Evolutionary conservation across 2,797 vertebrate species (phyloP), one percentile per base, ranked within the genome.

Genomic region (Tamandua tetradactyla): DNA sequence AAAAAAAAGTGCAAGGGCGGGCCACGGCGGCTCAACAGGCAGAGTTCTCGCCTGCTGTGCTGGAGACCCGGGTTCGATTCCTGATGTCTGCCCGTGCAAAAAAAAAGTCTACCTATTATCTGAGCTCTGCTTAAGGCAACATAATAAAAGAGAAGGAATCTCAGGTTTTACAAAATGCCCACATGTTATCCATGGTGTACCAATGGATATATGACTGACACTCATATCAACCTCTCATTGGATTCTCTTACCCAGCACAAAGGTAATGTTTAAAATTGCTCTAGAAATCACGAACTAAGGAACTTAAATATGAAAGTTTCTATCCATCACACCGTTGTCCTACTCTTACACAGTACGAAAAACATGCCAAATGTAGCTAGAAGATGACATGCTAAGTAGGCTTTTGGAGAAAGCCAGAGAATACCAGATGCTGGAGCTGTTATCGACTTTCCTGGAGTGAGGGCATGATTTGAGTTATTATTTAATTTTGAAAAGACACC

Each of bases 51-150:
- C n/a, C n/a, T n/a, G n/a, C n/a, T n/a, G n/a, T n/a, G n/a, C n/a
- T n/a, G n/a, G n/a, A n/a, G n/a, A n/a, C n/a, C n/a, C n/a, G n/a
- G n/a, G n/a, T n/a, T n/a, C n/a, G n/a, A n/a, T n/a, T n/a, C n/a
- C n/a, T n/a, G n/a, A n/a, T n/a, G n/a, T n/a, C n/a, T n/a, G n/a
- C n/a, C n/a, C n/a, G n/a, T n/a, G n/a, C n/a, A n/a, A n/a, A n/a
- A n/a, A n/a, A n/a, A n/a, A n/a, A n/a, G n/a, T 23, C 93, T 87
- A 86, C 61, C 95, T 95, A 95, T 55, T 95, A 91, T 81, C 83
- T 96, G 92, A 88, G 66, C 37, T 97, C 93, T 96, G 90, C 96
- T 98, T 88, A 89, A 85, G 94, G 96, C 91, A 85, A 91, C 23
- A 76, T 25, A 84, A 72, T 80, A 96, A 94, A 93, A 94, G 94